A percentile compares a stretch with the other conserved stretches of the same genome.
These are phyloP conservation scores for Polypedilum pembai DNA, from an alignment of 1,140 invertebrate genomes.

Conservation along the genomic window DNA sequence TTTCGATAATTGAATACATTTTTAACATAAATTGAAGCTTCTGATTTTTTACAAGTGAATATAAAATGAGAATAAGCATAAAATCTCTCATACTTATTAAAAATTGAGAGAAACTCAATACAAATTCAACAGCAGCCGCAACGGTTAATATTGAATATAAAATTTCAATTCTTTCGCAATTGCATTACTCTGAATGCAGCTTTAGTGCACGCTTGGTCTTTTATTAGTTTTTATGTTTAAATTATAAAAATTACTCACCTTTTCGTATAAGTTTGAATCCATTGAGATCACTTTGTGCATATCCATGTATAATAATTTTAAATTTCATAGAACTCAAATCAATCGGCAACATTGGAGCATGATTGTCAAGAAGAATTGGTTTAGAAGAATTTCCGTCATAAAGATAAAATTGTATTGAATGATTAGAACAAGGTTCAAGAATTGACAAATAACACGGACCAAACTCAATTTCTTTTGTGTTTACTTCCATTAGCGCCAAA, in stretches of 20 bases:
- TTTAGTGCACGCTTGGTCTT: no score
- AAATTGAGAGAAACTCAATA: no score
- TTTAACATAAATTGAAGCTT: no score
- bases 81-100: no score
- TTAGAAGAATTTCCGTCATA: not conserved
- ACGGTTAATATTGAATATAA: no score
- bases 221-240: no score
- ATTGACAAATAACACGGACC: conserved; percentile 29
- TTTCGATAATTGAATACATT: no score
- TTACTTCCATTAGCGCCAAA: not conserved
- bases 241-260: not conserved
- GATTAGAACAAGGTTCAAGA: conserved; percentile 29
- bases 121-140: no score
- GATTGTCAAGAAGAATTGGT: conserved; percentile 28
- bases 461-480: not conserved
- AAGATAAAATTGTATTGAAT: conserved; percentile 30
- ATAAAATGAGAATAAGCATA: no score
- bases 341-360: conserved; percentile 27
- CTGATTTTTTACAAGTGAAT: no score
- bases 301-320: conserved; percentile 31
- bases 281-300: conserved; percentile 27
- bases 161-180: no score
- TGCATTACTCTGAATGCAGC: no score
- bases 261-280: conserved; percentile 14
- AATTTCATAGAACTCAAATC: not conserved